phyloP scores from a whole-genome alignment of 1,140 invertebrate genomes.

The Aphaenogaster floridana region DNA sequence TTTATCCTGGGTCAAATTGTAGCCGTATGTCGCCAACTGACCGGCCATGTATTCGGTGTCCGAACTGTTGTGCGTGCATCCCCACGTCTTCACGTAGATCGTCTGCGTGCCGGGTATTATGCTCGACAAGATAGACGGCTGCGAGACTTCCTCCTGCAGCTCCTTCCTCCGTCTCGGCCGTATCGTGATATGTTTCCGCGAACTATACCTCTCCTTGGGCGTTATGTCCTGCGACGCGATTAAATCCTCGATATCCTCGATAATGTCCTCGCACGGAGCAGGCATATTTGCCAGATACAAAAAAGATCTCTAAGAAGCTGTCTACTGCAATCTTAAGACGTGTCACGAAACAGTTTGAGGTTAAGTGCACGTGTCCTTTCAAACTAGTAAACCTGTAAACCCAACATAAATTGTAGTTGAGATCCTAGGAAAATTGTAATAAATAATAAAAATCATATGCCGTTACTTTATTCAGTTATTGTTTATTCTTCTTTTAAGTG shows the following conservation, averaged over 20 bases:
- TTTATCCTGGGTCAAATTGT: constrained; percentile 94
- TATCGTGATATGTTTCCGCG: constrained; percentile 90
- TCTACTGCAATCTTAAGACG: neutral
- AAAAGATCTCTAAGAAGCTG: neutral
- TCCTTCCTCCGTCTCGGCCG: constrained; percentile 87
- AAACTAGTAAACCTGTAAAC: neutral
- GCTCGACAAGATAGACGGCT: constrained; percentile 75
- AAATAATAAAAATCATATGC: neutral
- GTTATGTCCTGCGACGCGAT: constrained; percentile 92
- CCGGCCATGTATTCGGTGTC: constrained; percentile 99
- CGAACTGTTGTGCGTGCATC: constrained; percentile 98
- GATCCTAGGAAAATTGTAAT: neutral
- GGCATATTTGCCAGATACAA: constrained; percentile 85
- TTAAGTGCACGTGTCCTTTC: neutral
- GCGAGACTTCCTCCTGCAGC: constrained; percentile 51
- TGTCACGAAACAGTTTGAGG: neutral
- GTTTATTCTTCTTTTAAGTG: neutral
- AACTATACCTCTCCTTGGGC: constrained; percentile 91
- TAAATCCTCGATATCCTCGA: constrained; percentile 94
- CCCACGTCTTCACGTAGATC: constrained; percentile 98
- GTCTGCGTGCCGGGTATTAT: constrained; percentile 95
- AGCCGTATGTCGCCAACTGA: constrained; percentile 95
- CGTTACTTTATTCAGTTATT: neutral
- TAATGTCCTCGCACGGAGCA: constrained; percentile 88
- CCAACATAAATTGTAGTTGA: neutral